Evolutionary conservation across 2,113 vertebrate genomes (phyloP), one percentile per base, ranked within the genome.

Genomic region (Potamarius usumacintae): DNA sequence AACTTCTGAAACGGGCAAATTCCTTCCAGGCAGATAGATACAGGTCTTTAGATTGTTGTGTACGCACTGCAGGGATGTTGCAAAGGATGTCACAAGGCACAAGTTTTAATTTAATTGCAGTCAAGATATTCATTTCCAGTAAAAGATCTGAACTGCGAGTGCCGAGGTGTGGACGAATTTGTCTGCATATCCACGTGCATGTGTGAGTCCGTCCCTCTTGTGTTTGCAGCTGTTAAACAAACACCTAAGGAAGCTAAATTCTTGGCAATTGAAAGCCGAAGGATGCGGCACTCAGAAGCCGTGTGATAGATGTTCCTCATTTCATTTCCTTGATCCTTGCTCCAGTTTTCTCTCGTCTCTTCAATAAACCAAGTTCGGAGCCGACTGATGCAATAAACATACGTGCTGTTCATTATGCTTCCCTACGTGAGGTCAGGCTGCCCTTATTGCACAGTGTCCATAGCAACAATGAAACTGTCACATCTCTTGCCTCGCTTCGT

Each of bases 391-490:
- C 82, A 78, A 69, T 63, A 17, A 77, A 89, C 82, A 72, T 85
- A 62, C 57, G 79, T 77, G 53, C 79, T 87, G 50, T 86, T 83
- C 69, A 77, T 74, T 82, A 85, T 53, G 34, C 67, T 85, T 42
- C 50, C 27, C 85, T 84, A 65, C 52, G 71, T 82, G 65, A 85
- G 82, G 87, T 88, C 89, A 72, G 60, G 86, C 87, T 82, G 85
- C 82, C 72, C 86, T 85, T 34, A 22, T 57, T 87, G 65, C 53
- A 5, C 57, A 62, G 85, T 90, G 85, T 89, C 89, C 87, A 90
- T 90, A 90, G 89, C 85, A 90, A 90, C 89, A 55, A 53, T 42
- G 82, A 88, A 87, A 85, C 62, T 27, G 79, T 89, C 89, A 90
- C 81, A 78, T 67, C 65, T 67, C 52, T 27, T 25, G 60, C 55